These are phyloP conservation scores for Hypanus sabinus DNA, from an alignment of 2,113 vertebrate genomes.

Conservation along the genomic window DNA sequence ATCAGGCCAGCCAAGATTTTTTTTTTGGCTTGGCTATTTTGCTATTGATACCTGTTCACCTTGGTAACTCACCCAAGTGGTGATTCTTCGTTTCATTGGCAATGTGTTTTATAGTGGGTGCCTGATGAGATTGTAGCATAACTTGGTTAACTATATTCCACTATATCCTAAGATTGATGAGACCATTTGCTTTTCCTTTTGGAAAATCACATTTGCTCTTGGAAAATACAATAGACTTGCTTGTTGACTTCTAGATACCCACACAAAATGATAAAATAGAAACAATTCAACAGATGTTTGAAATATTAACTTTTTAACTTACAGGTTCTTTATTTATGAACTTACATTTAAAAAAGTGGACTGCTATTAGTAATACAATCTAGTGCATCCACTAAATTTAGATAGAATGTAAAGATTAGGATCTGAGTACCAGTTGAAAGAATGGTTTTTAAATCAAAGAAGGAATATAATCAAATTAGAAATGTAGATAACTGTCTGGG, in stretches of 20 bases:
- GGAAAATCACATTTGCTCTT: not conserved
- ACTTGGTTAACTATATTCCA: not conserved
- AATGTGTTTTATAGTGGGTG: not conserved
- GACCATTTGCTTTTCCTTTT: not conserved
- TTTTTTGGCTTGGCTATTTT: not conserved
- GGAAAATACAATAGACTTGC: not conserved
- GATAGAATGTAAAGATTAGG: not conserved
- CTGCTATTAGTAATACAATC: not conserved
- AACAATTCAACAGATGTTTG: conserved; percentile 19
- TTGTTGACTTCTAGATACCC: conserved; percentile 16
- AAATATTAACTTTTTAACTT: not conserved
- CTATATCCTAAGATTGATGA: not conserved
- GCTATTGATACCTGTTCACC: not conserved
- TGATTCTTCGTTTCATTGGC: not conserved
- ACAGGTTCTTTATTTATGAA: not conserved
- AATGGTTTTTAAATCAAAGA: not conserved
- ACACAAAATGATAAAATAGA: conserved; percentile 2
- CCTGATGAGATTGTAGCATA: not conserved
- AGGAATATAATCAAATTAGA: not conserved
- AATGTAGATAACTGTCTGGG: too few relatives aligned
- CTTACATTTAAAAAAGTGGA: not conserved
- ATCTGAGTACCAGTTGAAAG: not conserved
- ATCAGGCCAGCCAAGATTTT: too few relatives aligned
- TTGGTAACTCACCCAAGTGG: not conserved
- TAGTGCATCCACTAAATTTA: not conserved